Conservation (phyloP, 2,888 invertebrate species). For the Cerastoderma edule region DNA sequence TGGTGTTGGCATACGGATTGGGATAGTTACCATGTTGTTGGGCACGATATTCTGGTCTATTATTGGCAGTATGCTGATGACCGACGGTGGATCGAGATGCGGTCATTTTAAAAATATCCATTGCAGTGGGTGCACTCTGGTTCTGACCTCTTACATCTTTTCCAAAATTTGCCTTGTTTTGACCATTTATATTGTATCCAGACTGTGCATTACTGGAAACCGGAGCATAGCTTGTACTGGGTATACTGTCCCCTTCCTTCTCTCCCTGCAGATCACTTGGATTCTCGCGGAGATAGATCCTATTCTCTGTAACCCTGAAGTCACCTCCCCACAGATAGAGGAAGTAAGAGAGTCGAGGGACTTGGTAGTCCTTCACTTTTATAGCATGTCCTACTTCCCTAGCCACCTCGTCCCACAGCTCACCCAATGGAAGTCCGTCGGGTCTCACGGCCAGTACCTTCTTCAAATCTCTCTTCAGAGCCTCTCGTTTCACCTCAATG, state of each 20-base stretch:
- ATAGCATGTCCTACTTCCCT: constrained; percentile 7
- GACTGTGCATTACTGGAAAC: too few relatives aligned
- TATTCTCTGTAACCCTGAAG: constrained; percentile 1
- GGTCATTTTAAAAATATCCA: constrained; percentile 16
- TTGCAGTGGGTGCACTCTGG: constrained; percentile 3
- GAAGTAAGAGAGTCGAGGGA: constrained; percentile 16
- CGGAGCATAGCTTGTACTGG: too few relatives aligned
- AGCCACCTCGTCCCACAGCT: constrained; percentile 10
- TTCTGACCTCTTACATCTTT: too few relatives aligned
- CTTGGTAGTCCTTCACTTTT: constrained; percentile 12
- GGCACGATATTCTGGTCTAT: too few relatives aligned
- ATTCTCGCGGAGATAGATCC: not conserved
- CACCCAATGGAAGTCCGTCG: constrained; percentile 6
- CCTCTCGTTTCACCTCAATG: not conserved
- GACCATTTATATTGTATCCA: too few relatives aligned
- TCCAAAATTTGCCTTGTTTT: too few relatives aligned
- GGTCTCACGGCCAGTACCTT: not conserved
- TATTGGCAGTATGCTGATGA: too few relatives aligned
- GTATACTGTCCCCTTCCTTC: too few relatives aligned
- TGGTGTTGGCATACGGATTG: too few relatives aligned
- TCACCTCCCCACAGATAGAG: constrained; percentile 14
- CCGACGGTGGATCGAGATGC: not conserved
- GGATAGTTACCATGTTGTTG: too few relatives aligned
- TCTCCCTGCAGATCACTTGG: too few relatives aligned
- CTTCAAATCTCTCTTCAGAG: not conserved